phyloP scores from a whole-genome alignment of 2,888 invertebrate species.

The Elgonia sp. region DNA sequence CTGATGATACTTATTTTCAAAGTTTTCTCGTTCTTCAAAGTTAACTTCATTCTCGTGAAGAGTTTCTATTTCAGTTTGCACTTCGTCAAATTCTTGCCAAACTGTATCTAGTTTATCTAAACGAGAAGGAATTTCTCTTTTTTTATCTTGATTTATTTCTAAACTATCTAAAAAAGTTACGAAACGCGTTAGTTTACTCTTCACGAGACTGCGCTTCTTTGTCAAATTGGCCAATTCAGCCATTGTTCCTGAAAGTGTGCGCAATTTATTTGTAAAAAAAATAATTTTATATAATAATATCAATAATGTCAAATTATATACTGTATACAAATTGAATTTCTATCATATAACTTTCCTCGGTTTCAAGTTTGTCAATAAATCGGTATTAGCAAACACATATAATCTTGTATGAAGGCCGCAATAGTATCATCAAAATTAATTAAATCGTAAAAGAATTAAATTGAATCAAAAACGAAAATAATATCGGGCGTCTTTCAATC shows the following conservation, averaged over 20 bases:
- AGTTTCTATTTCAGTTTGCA: slow-evolving; percentile 34
- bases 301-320: no score
- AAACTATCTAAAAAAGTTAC: slow-evolving; percentile 3
- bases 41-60: slow-evolving; percentile 1
- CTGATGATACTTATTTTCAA: slow-evolving; percentile 39
- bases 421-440: no score
- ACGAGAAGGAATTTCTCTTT: slow-evolving; percentile 40
- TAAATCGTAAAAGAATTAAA: no score
- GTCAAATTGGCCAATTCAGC: background rate
- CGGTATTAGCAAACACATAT: no score
- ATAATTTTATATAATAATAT: no score
- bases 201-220: slow-evolving; percentile 31
- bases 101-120: slow-evolving; percentile 20
- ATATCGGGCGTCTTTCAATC: no score
- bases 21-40: background rate
- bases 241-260: background rate
- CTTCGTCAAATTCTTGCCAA: slow-evolving; percentile 34
- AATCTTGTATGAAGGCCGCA: no score
- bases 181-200: slow-evolving; percentile 45
- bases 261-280: no score
- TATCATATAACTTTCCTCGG: no score
- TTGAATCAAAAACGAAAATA: no score
- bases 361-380: no score
- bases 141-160: background rate
- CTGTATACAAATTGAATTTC: no score